These are phyloP conservation scores for Chrysocyon brachyurus DNA, from an alignment of 2,797 vertebrate genomes.

Conservation along the genomic window DNA sequence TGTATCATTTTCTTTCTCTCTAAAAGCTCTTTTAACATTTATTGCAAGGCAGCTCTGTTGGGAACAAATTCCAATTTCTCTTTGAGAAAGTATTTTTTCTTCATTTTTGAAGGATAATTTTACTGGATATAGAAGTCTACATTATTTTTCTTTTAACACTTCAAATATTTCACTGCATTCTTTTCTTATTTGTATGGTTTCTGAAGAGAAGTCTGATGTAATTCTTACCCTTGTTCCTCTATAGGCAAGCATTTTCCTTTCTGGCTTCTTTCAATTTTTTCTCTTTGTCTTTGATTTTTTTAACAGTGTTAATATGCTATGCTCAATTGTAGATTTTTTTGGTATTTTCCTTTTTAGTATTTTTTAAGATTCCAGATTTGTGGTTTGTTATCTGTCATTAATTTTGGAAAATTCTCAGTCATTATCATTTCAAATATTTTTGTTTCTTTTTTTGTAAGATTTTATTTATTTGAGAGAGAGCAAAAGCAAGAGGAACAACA, in stretches of 20 bases:
- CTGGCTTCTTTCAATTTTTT: not conserved
- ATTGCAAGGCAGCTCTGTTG: not conserved
- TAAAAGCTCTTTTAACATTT: not conserved
- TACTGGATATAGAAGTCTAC: not conserved
- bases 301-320: not conserved
- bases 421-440: not conserved
- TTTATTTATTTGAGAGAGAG: no score
- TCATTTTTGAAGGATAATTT: not conserved
- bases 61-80: not conserved
- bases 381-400: not conserved
- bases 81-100: not conserved
- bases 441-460: not conserved
- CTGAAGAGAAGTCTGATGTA: not conserved
- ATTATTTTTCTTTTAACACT: not conserved
- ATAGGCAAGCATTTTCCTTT: not conserved
- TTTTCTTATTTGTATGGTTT: not conserved
- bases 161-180: not conserved
- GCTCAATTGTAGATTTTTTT: not conserved
- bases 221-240: not conserved
- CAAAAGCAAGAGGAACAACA: no score
- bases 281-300: not conserved
- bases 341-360: not conserved
- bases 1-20: not conserved
- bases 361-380: not conserved
- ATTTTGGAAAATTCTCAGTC: not conserved